Conservation (phyloP, 2,888 invertebrate genomes). For the Caenorhabditis macrosperma region DNA sequence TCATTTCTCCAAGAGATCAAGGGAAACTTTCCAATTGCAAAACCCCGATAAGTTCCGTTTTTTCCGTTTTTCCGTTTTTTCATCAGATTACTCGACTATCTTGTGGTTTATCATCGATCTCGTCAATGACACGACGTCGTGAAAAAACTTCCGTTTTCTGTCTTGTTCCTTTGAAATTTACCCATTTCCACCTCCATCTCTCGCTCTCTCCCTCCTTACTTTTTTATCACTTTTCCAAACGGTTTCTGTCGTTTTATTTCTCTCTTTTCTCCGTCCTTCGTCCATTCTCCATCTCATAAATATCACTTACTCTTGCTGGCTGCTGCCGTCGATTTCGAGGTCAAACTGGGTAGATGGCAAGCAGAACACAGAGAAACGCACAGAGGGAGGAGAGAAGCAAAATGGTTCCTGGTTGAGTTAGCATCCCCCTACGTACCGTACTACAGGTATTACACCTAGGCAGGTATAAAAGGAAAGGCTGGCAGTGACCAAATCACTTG, state of each 20-base stretch:
- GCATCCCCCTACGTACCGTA: slow-evolving; percentile 47
- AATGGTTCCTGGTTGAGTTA: slow-evolving; percentile 59
- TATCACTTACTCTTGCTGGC: slow-evolving; percentile 34
- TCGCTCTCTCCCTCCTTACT: slow-evolving; percentile 42
- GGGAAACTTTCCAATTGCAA: neutral
- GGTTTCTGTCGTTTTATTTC: slow-evolving; percentile 38
- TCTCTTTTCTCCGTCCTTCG: neutral
- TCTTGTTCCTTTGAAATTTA: slow-evolving; percentile 30
- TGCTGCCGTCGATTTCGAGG: slow-evolving; percentile 41
- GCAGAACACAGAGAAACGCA: slow-evolving; percentile 21
- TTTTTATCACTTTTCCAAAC: slow-evolving; percentile 56
- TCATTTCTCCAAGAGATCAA: neutral
- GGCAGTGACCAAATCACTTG: slow-evolving; percentile 56
- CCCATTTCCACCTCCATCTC: no score
- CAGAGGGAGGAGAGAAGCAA: slow-evolving; percentile 39
- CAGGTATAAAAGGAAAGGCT: slow-evolving; percentile 50
- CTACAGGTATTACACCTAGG: slow-evolving; percentile 57
- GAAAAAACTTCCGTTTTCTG: slow-evolving; percentile 53
- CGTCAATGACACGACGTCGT: slow-evolving; percentile 4
- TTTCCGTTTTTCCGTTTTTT: no score
- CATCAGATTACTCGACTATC: slow-evolving; percentile 42
- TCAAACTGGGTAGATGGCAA: slow-evolving; percentile 46
- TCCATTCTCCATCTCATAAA: slow-evolving; percentile 23
- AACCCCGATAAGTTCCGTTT: slow-evolving; percentile 47
- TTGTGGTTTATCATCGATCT: slow-evolving; percentile 17